A percentile compares a stretch with the other conserved stretches of the same genome.
Evolutionary conservation across 64 coral and sea anemone species (phyloP).

Genomic region (Platygyra sinensis): DNA sequence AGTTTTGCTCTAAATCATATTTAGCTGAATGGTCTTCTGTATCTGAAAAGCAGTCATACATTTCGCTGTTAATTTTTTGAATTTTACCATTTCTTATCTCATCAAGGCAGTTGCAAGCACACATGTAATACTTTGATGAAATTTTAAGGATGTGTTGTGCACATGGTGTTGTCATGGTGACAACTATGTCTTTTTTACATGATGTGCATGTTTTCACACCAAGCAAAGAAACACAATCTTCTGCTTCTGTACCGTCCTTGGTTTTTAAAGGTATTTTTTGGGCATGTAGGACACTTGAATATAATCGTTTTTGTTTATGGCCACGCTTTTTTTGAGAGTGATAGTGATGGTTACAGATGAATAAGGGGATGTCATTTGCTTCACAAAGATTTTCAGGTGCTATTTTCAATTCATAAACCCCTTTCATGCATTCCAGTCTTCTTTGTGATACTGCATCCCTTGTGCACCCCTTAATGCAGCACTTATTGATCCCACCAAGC

Average conservation of each 20-base stretch:
- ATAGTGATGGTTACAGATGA: conserved; percentile 49
- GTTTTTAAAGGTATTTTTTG: not conserved
- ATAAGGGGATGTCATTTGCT: conserved; percentile 13
- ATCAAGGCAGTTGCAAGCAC: conserved; percentile 66
- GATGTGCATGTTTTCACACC: conserved; percentile 30
- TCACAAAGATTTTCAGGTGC: conserved; percentile 8
- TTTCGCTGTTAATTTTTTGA: conserved; percentile 22
- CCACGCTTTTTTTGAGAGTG: not conserved
- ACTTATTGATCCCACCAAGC: not conserved
- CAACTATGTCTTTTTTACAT: conserved; percentile 8
- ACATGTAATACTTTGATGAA: conserved; percentile 31
- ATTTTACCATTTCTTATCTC: conserved; percentile 33
- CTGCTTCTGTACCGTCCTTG: not conserved
- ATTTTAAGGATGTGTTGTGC: conserved; percentile 44
- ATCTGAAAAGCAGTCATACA: conserved; percentile 27
- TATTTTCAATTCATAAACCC: conserved; percentile 44
- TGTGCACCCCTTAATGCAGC: conserved; percentile 35
- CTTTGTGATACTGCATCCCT: not conserved
- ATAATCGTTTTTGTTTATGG: conserved; percentile 19
- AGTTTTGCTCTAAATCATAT: not conserved
- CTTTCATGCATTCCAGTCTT: not conserved
- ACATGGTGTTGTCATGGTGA: conserved; percentile 43
- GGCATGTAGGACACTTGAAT: conserved; percentile 12
- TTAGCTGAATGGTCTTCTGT: not conserved
- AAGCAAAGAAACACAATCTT: not conserved